These are phyloP conservation scores for Drosophila phalerata DNA, from an alignment of 2,888 invertebrate species.

Conservation along the genomic window DNA sequence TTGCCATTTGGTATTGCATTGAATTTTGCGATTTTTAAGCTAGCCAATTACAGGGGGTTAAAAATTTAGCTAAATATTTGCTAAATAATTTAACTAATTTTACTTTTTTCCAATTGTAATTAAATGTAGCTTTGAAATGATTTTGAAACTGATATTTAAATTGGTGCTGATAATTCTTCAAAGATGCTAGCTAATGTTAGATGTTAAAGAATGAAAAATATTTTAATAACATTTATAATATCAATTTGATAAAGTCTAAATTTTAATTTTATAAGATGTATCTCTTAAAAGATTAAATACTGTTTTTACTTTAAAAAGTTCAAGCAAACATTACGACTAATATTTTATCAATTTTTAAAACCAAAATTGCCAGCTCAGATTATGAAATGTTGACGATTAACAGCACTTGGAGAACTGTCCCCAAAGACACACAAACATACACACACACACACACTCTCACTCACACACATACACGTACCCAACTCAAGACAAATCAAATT, in stretches of 20 bases:
- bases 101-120: background rate
- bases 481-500: slow-evolving; percentile 68
- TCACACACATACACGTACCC: slow-evolving; percentile 24
- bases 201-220: too few species aligned
- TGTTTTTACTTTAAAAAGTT: too few species aligned
- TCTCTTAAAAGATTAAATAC: too few species aligned
- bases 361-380: background rate
- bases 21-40: background rate
- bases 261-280: too few species aligned
- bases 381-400: slow-evolving; percentile 42
- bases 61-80: background rate
- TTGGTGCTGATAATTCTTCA: too few species aligned
- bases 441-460: slow-evolving; percentile 20
- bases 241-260: too few species aligned
- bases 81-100: background rate
- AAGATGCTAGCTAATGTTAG: too few species aligned
- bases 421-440: background rate
- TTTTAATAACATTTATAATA: too few species aligned
- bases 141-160: too few species aligned
- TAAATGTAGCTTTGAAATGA: too few species aligned
- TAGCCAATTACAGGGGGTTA: background rate
- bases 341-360: too few species aligned
- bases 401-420: slow-evolving; percentile 32
- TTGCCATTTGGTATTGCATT: background rate
- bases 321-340: too few species aligned